These are phyloP conservation scores for Tenualosa thibaudeaui DNA, from an alignment of 2,797 vertebrate species.

Conservation along the genomic window DNA sequence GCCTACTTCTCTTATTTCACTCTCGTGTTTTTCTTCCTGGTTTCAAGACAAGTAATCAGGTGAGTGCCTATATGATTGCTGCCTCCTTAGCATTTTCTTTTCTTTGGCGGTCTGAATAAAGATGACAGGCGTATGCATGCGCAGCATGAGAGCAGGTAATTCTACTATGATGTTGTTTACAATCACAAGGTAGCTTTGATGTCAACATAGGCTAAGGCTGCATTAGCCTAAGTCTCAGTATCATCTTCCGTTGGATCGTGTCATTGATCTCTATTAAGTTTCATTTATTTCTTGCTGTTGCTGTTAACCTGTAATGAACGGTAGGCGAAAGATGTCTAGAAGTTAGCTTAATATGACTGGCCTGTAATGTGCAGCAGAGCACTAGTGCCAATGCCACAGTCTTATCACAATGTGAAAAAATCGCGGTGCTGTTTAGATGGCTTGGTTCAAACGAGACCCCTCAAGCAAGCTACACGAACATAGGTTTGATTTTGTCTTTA, in stretches of 20 bases:
- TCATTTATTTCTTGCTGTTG: too few relatives aligned
- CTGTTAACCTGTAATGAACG: too few relatives aligned
- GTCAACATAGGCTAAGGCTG: background rate
- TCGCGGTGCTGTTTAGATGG: too few relatives aligned
- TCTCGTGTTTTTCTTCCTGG: constrained; percentile 21
- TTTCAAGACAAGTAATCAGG: background rate
- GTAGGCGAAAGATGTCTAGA: too few relatives aligned
- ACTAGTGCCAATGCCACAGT: too few relatives aligned
- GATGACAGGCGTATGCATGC: background rate
- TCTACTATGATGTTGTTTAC: background rate
- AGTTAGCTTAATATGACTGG: too few relatives aligned
- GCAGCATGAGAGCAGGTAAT: background rate
- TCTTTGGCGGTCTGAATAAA: background rate
- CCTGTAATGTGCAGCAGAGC: too few relatives aligned
- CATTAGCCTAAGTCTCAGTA: too few relatives aligned
- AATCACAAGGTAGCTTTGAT: background rate
- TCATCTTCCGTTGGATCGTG: background rate
- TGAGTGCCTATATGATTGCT: background rate
- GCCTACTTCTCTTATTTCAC: constrained; percentile 13
- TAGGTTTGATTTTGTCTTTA: too few relatives aligned
- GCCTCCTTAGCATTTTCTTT: background rate
- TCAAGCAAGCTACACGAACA: too few relatives aligned
- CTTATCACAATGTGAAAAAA: too few relatives aligned
- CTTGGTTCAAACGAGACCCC: too few relatives aligned
- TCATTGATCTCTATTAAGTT: background rate